Evolutionary conservation across 2,888 invertebrate genomes (phyloP).

Genomic region (Lepidocyrtinus sp.): DNA sequence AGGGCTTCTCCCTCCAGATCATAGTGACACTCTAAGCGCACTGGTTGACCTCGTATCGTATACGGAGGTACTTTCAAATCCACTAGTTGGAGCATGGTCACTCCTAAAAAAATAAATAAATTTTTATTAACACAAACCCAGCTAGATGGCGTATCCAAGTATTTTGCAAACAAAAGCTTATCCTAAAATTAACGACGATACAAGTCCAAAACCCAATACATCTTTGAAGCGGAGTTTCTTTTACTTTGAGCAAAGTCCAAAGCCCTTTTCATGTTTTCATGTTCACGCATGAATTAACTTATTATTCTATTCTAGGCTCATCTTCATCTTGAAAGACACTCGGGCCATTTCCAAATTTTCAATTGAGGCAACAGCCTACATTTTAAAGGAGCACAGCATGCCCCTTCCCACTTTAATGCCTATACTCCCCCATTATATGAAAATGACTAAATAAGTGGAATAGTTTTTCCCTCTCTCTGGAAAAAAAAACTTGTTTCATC

Average conservation of each 20-base stretch:
- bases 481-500: neutral
- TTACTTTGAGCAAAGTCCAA: neutral
- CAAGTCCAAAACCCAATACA: too few species aligned
- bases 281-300: neutral
- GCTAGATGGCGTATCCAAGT: neutral
- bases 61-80: conserved; percentile 87
- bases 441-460: neutral
- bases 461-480: too few species aligned
- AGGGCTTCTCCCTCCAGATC: conserved; percentile 86
- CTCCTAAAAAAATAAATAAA: conserved; percentile 72
- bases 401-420: neutral
- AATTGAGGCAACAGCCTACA: neutral
- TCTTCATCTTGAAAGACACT: neutral
- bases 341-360: neutral
- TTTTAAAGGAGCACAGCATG: neutral
- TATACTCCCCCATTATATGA: neutral
- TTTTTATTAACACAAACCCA: too few species aligned
- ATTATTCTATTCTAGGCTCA: neutral
- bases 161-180: neutral
- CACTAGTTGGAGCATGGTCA: conserved; percentile 79
- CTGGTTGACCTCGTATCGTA: conserved; percentile 84
- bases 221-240: neutral
- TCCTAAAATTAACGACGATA: too few species aligned
- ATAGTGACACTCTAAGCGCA: conserved; percentile 85
- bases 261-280: neutral